Base-by-base conservation (phyloP, 1,140 invertebrate species). In the Zaprionus inermis region DNA sequence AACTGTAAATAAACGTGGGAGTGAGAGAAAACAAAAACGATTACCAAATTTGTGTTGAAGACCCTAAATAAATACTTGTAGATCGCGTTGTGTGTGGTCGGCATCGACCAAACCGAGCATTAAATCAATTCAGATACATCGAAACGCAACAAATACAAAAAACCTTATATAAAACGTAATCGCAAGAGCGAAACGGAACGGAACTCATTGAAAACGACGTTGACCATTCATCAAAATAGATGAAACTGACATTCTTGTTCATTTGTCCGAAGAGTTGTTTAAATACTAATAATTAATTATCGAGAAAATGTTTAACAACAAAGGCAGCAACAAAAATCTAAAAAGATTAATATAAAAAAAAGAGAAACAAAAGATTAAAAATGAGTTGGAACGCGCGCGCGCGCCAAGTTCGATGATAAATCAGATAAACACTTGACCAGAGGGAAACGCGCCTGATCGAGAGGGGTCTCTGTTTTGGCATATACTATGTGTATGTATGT, bases 241-340 rank as follows among this genome's bases (percentile, higher is more conserved):
- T 44, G 66, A 46, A 77, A 59, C 65, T 65, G 46, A 46, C 52
- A 60, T 69, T 55, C 56, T 63, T 76, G 59, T 34, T 64, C 38
- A 67, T 76, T 69, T 70, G 67, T 41, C 28, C 69, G 52, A 66
- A 73, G 79, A 78, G 76, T 80, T 89, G 84, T 84, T 89, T 75
- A 89, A 77, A 81, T 89, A 89, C 84, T 89, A 84, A 79, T 81
- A 89, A 89, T 89, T 89, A 89, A 89, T 90, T 81, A 78, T 80
- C 78, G 54, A 78, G 73, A 80, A 88, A 81, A 85, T 76, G 60
- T 76, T 86, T 76, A 86, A 66, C 79, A 81, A 54, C 73, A 71
- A 59, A 77, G 56, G 49, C 51, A 64, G 64, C 65, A 36, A 68
- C 44, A 41, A 57, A 41, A 57, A 49, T 16, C 58, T 66, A 38